Percentiles rank a stretch among this genome's conserved stretches.
These are phyloP conservation scores for Anoura caudifer DNA, from an alignment of 2,113 vertebrate species.

Conservation along the genomic window DNA sequence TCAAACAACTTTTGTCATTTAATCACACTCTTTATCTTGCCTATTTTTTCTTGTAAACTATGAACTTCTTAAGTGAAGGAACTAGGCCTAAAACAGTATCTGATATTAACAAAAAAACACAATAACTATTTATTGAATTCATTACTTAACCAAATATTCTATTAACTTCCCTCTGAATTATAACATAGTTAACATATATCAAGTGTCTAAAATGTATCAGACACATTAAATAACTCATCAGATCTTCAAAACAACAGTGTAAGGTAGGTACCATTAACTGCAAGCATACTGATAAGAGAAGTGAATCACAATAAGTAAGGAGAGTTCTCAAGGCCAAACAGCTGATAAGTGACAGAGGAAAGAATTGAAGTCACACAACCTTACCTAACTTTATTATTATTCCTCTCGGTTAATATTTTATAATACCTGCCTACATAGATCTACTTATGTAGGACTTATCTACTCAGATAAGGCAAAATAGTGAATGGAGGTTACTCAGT, in stretches of 20 bases:
- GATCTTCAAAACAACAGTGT: not conserved
- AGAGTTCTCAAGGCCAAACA: not conserved
- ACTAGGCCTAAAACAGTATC: not conserved
- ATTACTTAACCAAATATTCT: not conserved
- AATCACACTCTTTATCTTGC: not conserved
- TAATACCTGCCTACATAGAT: not conserved
- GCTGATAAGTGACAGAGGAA: too few species aligned
- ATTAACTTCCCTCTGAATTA: not conserved
- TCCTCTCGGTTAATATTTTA: not conserved
- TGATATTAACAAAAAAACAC: not conserved
- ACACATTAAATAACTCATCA: not conserved
- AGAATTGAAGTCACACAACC: not conserved
- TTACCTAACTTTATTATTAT: not conserved
- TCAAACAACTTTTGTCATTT: not conserved
- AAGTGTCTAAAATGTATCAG: not conserved
- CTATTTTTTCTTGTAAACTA: not conserved
- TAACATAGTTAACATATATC: not conserved
- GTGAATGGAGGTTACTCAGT: not conserved
- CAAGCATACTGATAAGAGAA: not conserved
- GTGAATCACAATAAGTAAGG: not conserved
- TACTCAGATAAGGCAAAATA: not conserved
- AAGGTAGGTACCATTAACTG: not conserved
- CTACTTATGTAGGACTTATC: not conserved
- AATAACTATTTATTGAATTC: conserved; percentile 5
- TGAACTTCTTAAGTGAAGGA: not conserved